Evolutionary conservation across 1,140 invertebrate species (phyloP).

Genomic region (Meloidogyne chitwoodi): DNA sequence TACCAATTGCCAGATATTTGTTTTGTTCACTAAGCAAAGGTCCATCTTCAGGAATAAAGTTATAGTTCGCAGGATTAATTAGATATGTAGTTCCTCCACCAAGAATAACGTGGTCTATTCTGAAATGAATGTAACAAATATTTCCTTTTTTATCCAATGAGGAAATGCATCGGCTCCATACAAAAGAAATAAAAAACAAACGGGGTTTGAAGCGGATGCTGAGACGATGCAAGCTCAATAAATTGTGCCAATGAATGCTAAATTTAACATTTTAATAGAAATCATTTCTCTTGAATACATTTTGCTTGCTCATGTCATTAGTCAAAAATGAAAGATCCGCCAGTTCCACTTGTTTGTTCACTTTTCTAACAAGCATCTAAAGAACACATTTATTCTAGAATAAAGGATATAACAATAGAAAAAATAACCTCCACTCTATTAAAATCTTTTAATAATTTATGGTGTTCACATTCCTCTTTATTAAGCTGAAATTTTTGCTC

Average conservation of each 20-base stretch:
- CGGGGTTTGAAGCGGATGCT: slow-evolving; percentile 21
- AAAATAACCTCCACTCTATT: slow-evolving; percentile 15
- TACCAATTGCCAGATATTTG: slow-evolving; percentile 37
- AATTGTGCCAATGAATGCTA: slow-evolving; percentile 27
- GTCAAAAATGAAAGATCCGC: slow-evolving; percentile 22
- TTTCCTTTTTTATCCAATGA: not conserved
- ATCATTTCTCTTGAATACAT: not conserved
- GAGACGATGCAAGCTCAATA: slow-evolving; percentile 25
- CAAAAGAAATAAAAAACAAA: not conserved
- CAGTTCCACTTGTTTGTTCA: slow-evolving; percentile 23
- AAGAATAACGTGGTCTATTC: slow-evolving; percentile 17
- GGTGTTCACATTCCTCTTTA: slow-evolving; percentile 17
- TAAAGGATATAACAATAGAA: not conserved
- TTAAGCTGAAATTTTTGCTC: slow-evolving; percentile 26
- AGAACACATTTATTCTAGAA: not conserved
- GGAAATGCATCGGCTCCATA: no score
- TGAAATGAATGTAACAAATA: not conserved
- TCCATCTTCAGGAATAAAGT: slow-evolving; percentile 18
- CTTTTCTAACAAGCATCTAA: slow-evolving; percentile 27
- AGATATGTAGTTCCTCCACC: slow-evolving; percentile 27
- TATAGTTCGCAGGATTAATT: slow-evolving; percentile 2
- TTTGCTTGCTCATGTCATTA: slow-evolving; percentile 21
- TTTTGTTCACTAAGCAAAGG: slow-evolving; percentile 13
- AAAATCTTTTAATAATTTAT: slow-evolving; percentile 2
- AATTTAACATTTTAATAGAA: not conserved